phyloP scores from a whole-genome alignment of 1,140 invertebrate species.

The Samia ricini region DNA sequence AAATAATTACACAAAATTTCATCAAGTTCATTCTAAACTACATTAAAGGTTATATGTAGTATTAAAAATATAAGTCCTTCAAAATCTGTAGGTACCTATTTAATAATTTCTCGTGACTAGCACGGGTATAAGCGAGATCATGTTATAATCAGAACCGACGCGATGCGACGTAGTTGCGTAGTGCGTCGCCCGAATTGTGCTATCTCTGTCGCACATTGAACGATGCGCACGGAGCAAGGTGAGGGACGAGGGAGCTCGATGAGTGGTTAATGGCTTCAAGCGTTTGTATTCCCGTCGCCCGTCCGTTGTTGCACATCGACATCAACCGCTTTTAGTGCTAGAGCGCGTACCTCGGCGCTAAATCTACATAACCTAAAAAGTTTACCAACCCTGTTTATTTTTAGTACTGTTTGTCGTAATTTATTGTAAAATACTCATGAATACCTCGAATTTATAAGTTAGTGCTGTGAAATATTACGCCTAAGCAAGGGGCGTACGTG shows the following conservation, averaged over 20 bases:
- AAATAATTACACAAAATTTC: too few species aligned
- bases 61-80: neutral
- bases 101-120: neutral
- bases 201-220: slow-evolving; percentile 48
- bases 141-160: slow-evolving; percentile 21
- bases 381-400: slow-evolving; percentile 53
- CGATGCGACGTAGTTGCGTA: slow-evolving; percentile 15
- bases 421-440: slow-evolving; percentile 69
- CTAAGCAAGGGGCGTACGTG: slow-evolving; percentile 62
- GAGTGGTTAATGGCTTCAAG: slow-evolving; percentile 65
- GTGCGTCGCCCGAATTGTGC: slow-evolving; percentile 8
- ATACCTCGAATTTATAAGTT: slow-evolving; percentile 66
- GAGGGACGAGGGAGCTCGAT: slow-evolving; percentile 35
- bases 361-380: slow-evolving; percentile 71
- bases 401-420: slow-evolving; percentile 52
- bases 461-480: slow-evolving; percentile 68
- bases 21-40: too few species aligned
- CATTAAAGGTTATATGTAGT: too few species aligned
- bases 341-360: slow-evolving; percentile 74
- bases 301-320: slow-evolving; percentile 73
- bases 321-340: slow-evolving; percentile 73
- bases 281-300: slow-evolving; percentile 38
- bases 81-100: neutral
- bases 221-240: slow-evolving; percentile 36
- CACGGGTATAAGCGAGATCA: slow-evolving; percentile 22